Percentiles rank a stretch among this genome's conserved stretches.
Conservation (phyloP, 1,140 invertebrate genomes). For the Hylaeus volcanicus region DNA sequence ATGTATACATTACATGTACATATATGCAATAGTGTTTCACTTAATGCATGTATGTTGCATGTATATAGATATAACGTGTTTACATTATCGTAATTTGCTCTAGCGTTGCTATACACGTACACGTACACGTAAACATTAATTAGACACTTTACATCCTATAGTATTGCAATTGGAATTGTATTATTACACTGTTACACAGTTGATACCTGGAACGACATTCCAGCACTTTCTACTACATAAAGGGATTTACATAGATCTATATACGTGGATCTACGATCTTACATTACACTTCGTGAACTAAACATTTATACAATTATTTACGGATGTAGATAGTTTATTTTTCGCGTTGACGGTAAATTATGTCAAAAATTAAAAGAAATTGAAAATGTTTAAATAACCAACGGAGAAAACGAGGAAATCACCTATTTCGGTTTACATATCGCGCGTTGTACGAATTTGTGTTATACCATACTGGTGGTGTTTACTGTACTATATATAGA, state of each 20-base stretch:
- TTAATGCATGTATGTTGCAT: too few species aligned
- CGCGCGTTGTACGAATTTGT: not conserved
- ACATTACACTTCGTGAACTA: not conserved
- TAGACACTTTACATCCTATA: not conserved
- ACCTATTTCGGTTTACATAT: too few species aligned
- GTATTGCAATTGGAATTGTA: slow-evolving; percentile 4
- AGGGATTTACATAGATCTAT: not conserved
- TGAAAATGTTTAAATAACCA: too few species aligned
- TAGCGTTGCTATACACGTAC: not conserved
- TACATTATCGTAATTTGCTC: not conserved
- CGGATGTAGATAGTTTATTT: too few species aligned
- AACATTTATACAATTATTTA: not conserved
- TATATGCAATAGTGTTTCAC: not conserved
- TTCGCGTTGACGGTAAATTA: too few species aligned
- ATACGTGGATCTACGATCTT: not conserved
- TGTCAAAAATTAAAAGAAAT: too few species aligned
- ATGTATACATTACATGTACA: not conserved
- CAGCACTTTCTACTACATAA: not conserved
- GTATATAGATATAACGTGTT: not conserved
- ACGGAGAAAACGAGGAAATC: too few species aligned
- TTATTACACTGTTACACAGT: too few species aligned
- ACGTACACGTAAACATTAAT: too few species aligned
- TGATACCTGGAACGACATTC: not conserved
- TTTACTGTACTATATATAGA: too few species aligned
- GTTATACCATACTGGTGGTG: too few species aligned